These are phyloP conservation scores for Pica pica DNA, from an alignment of 2,113 vertebrate species.

Conservation along the genomic window DNA sequence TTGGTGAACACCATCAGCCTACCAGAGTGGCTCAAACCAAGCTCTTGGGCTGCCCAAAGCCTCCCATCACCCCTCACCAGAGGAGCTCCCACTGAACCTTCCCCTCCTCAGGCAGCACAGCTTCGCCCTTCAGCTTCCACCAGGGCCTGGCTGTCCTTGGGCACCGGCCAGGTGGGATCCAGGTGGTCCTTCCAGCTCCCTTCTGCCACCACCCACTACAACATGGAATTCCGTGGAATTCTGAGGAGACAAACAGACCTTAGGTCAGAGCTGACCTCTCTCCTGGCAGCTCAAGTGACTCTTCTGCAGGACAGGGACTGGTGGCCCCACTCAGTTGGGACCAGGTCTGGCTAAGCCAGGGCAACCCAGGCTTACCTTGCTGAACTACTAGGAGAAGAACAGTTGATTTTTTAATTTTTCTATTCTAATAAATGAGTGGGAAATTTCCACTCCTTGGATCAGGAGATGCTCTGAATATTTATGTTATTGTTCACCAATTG, in stretches of 20 bases:
- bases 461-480: neutral
- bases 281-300: neutral
- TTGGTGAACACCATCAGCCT: neutral
- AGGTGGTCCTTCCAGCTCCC: neutral
- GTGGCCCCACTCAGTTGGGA: fast-evolving
- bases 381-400: neutral
- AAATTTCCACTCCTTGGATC: neutral
- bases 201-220: neutral
- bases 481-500: neutral
- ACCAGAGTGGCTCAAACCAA: fast-evolving
- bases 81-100: neutral
- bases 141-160: neutral
- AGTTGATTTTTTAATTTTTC: neutral
- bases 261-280: neutral
- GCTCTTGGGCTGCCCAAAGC: neutral
- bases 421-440: neutral
- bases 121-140: neutral
- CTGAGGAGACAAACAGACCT: no score
- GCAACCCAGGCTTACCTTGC: neutral
- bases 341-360: neutral
- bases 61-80: neutral
- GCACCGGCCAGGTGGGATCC: fast-evolving
- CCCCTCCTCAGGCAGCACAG: neutral
- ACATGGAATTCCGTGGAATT: neutral
- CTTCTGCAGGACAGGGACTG: neutral